Conservation (phyloP, 2,888 invertebrate genomes). For the Tuta absoluta region DNA sequence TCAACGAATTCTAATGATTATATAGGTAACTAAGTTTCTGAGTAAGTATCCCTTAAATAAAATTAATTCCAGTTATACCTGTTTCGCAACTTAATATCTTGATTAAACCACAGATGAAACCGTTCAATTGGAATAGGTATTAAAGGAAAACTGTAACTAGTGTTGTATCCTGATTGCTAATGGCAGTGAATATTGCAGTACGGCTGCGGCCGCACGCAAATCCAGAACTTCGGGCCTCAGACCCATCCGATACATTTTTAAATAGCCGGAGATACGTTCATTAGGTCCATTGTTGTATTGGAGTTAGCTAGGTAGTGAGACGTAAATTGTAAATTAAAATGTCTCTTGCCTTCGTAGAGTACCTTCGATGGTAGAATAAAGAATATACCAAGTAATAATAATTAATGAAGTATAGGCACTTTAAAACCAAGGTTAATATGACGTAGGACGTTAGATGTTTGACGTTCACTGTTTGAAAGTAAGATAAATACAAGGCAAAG, state of each 20-base stretch:
- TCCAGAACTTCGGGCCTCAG: slow-evolving; percentile 34
- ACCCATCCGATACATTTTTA: slow-evolving; percentile 51
- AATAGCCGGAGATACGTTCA: slow-evolving; percentile 39
- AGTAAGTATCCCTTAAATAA: too few species aligned
- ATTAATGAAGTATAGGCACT: too few species aligned
- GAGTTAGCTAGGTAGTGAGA: not conserved
- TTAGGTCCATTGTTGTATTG: slow-evolving; percentile 33
- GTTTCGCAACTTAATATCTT: not conserved
- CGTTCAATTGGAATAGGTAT: not conserved
- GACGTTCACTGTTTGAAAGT: too few species aligned
- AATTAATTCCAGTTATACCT: not conserved
- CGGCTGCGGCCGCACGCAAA: slow-evolving; percentile 48
- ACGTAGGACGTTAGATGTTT: too few species aligned
- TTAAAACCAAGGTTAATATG: not conserved
- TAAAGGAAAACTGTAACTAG: not conserved
- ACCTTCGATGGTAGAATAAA: too few species aligned
- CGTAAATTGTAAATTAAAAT: not conserved
- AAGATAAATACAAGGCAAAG: too few species aligned
- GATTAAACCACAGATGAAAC: too few species aligned
- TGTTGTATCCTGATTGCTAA: slow-evolving; percentile 42
- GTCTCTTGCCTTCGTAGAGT: not conserved
- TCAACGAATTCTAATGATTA: too few species aligned
- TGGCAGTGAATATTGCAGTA: slow-evolving; percentile 52
- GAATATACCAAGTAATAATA: not conserved
- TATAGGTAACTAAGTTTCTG: too few species aligned